phyloP scores from a whole-genome alignment of 2,113 vertebrate species.

The Cinclus cinclus region DNA sequence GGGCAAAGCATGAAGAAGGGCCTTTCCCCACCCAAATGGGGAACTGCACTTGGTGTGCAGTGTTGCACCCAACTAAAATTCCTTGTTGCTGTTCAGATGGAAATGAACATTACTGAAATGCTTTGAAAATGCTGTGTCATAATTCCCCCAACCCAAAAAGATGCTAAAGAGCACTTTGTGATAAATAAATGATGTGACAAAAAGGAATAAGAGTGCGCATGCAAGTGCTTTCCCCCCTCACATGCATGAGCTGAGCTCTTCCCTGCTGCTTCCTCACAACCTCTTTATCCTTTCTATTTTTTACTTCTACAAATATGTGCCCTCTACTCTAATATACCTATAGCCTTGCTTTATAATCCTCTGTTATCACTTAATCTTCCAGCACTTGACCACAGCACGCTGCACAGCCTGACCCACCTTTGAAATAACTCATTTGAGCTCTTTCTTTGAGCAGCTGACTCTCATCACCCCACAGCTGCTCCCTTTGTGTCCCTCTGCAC shows the following conservation, averaged over 20 bases:
- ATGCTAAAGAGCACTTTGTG: neutral
- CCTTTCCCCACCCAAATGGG: neutral
- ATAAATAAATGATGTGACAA: conserved; percentile 46
- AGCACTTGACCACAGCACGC: neutral
- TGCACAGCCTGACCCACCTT: neutral
- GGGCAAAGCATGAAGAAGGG: neutral
- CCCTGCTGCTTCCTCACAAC: neutral
- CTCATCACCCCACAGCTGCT: rapidly evolving
- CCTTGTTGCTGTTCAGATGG: neutral
- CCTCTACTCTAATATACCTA: neutral
- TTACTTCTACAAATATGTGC: neutral
- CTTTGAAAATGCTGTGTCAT: neutral
- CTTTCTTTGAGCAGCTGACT: neutral
- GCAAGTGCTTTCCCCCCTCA: rapidly evolving
- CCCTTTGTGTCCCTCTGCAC: neutral
- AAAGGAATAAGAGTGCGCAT: neutral
- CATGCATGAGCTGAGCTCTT: neutral
- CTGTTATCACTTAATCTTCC: neutral
- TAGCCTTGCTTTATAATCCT: neutral
- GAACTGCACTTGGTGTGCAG: neutral
- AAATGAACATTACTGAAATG: neutral
- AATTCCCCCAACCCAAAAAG: neutral
- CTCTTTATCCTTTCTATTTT: neutral
- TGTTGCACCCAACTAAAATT: neutral
- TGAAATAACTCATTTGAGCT: neutral